phyloP scores from a whole-genome alignment of 92 coral and sea anemone genomes.

The Epizoanthus scotinus region DNA sequence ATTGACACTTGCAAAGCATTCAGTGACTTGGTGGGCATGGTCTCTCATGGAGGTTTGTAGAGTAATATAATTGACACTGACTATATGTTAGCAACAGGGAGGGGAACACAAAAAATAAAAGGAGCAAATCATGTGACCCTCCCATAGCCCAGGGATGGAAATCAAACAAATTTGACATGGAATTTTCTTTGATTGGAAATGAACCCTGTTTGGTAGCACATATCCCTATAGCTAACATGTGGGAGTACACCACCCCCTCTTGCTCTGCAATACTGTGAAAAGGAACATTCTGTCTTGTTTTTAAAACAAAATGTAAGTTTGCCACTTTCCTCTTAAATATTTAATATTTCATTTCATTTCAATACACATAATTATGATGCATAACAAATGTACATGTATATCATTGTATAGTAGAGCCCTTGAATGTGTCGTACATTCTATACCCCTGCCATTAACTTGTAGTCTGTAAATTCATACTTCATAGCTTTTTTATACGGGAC shows the following conservation, averaged over 20 bases:
- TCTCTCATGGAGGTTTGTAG: conserved; percentile 37
- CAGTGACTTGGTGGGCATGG: conserved; percentile 52
- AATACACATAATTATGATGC: no score
- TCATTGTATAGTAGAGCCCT: conserved; percentile 5
- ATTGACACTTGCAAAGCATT: conserved; percentile 50
- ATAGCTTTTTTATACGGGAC: no score
- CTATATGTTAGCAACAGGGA: conserved; percentile 19
- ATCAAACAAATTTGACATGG: conserved; percentile 23
- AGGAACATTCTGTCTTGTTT: conserved; percentile 8
- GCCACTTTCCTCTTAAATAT: no score
- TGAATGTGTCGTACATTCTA: neutral
- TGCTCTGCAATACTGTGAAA: conserved; percentile 9
- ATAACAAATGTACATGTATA: no score
- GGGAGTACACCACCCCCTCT: neutral
- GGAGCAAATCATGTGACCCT: conserved; percentile 16
- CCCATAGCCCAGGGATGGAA: conserved; percentile 7
- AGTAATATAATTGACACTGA: conserved; percentile 14
- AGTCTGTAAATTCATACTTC: conserved; percentile 7
- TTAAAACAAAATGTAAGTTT: no score
- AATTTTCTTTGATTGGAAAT: neutral
- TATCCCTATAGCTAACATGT: no score
- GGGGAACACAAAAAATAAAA: neutral
- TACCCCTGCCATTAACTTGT: neutral
- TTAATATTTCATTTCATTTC: no score
- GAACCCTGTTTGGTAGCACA: no score